A percentile compares a stretch with the other conserved stretches of the same genome.
Conservation (phyloP, 2,888 invertebrate genomes). For the Ophonus ardosiacus region DNA sequence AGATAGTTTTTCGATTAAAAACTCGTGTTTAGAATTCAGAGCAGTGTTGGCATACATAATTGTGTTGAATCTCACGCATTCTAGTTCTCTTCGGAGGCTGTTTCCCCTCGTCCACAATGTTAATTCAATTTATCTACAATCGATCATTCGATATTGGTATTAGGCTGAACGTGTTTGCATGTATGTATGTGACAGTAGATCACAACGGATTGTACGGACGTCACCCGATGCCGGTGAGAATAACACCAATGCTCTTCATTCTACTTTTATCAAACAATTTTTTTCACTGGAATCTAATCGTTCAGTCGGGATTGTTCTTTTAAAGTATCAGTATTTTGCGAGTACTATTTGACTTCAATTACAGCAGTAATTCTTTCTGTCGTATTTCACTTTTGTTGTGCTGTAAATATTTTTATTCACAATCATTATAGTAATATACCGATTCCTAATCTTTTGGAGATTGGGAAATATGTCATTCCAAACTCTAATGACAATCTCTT, state of each 20-base stretch:
- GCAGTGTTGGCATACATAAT: constrained; percentile 20
- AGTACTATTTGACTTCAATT: too few relatives aligned
- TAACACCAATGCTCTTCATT: background rate
- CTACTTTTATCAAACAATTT: background rate
- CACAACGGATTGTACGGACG: background rate
- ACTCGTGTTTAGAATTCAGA: constrained; percentile 9
- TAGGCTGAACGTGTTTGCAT: background rate
- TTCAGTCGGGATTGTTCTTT: background rate
- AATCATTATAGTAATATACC: too few relatives aligned
- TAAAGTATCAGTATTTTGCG: too few relatives aligned
- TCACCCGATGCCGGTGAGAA: background rate
- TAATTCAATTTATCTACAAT: constrained; percentile 37
- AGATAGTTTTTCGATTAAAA: constrained; percentile 24
- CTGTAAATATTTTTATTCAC: too few relatives aligned
- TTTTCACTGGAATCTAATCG: background rate
- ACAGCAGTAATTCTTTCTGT: too few relatives aligned
- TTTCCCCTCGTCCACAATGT: background rate
- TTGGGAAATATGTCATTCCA: too few relatives aligned
- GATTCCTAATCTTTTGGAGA: too few relatives aligned
- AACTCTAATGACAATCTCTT: too few relatives aligned
- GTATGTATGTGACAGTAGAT: constrained; percentile 2
- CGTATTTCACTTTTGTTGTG: too few relatives aligned
- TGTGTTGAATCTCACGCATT: constrained; percentile 16
- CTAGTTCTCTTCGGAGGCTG: background rate
- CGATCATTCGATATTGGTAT: constrained; percentile 27